Evolutionary conservation across 2,113 vertebrate genomes (phyloP), one percentile per base, ranked within the genome.

Genomic region (Gnathonemus longibarbis): DNA sequence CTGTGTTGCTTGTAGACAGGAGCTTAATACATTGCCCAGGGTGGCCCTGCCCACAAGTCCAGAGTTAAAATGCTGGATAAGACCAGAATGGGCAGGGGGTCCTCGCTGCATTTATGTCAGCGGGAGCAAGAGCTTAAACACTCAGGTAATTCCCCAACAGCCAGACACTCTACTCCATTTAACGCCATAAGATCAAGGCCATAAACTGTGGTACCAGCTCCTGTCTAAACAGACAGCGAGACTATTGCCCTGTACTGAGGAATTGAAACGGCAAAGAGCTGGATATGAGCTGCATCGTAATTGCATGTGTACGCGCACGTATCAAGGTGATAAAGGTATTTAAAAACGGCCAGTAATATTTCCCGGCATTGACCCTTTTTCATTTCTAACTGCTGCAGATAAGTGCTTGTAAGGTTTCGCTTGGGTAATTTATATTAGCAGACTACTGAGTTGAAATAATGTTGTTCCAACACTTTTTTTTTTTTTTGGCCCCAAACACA

Each of bases 371-470:
- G 35, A 70, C 62, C 70, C 31, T 39, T 80, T 80, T 80, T 80
- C 74, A 19, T 77, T 77, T 42, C 31, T 77, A 77, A 80, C 35
- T 19, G 13, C 70, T 77, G 70, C 70, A 77, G 31, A 77, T 77
- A 77, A 77, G 70, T 39, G 70, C 74, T 80, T 42, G 45, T 46
- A 31, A 46, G 83, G 83, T 84, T 48, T 84, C 9, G 17, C 35
- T 84, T 48, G 21, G 24, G 9, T 84, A 84, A 84, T 84, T 84
- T 84, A 21, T 84, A 80, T 80, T 80, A 42, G 35, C 74, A 80
- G 35, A 80, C 31, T 80, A 48, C 45, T n/a, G 83, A 84, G 83
- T 84, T 84, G 83, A 84, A 84, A 46, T 84, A 84, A 48, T 84
- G 42, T 84, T 84, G 83, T 48, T 84, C 83, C 42, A 46, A 48